Evolutionary conservation across 2,888 invertebrate genomes (phyloP).

Genomic region (Drosophila cracens): DNA sequence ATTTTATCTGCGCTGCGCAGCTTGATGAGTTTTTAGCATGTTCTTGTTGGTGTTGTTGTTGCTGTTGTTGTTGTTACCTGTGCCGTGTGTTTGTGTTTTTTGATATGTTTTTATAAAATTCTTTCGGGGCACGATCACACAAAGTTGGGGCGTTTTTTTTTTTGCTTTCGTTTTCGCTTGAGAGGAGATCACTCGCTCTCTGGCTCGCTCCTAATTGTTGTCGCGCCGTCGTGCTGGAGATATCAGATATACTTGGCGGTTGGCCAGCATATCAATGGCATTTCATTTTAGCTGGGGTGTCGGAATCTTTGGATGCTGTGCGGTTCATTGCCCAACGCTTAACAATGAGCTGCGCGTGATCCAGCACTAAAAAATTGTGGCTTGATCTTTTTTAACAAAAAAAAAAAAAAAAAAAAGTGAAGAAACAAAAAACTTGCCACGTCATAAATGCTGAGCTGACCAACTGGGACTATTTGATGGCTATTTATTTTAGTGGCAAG

Average conservation of each 20-base stretch:
- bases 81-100: slow-evolving; percentile 1
- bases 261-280: slow-evolving; percentile 52
- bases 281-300: slow-evolving; percentile 40
- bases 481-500: slow-evolving; percentile 41
- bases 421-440: slow-evolving; percentile 33
- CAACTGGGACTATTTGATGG: slow-evolving; percentile 47
- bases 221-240: slow-evolving; percentile 69
- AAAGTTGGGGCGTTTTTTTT: slow-evolving; percentile 21
- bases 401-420: background rate
- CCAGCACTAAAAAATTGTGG: slow-evolving; percentile 57
- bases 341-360: slow-evolving; percentile 59
- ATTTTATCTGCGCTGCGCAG: slow-evolving; percentile 55
- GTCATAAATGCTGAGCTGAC: slow-evolving; percentile 60
- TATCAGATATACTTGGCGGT: slow-evolving; percentile 61
- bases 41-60: slow-evolving; percentile 9
- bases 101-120: slow-evolving; percentile 48
- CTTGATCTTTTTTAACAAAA: slow-evolving; percentile 29
- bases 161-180: slow-evolving; percentile 75
- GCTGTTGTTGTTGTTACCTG: slow-evolving; percentile 31
- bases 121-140: slow-evolving; percentile 53
- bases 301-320: slow-evolving; percentile 49
- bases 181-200: slow-evolving; percentile 45
- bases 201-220: slow-evolving; percentile 66
- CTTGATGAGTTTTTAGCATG: slow-evolving; percentile 48
- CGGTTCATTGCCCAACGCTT: slow-evolving; percentile 33